Evolutionary conservation across 2,113 vertebrate genomes (phyloP), one percentile per base, ranked within the genome.

Genomic region (Apodemus sylvaticus): DNA sequence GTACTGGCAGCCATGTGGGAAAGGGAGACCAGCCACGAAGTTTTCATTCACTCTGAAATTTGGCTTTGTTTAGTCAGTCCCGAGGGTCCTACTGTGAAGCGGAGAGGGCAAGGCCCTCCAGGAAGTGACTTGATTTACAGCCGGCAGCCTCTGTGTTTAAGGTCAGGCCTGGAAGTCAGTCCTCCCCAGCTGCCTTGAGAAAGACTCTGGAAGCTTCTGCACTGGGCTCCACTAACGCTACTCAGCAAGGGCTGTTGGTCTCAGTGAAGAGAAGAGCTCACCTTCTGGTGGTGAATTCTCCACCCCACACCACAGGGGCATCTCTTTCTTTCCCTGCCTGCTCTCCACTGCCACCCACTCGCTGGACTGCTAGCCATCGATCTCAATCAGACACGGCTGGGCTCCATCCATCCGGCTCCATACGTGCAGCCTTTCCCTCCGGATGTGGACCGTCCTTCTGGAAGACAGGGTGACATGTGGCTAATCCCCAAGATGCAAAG

Each of bases 11-110:
- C 79, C 88, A 39, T 1, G 5, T 89, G 86, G 92, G 74, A 92
- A 95, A 83, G 5, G 39, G 92, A 95, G 42, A 60, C 20, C 81
- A 81, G 86, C 60, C 86, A 51, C 11, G 90, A 60, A 87, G 34
- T 70, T 96, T 96, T 88, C 77, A 93, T 92, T 94, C 87, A 89
- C 90, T 97, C n/a, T 48, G 36, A 93, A 96, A 73, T 92, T 76
- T 86, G 92, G 79, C 71, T 97, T 85, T 93, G 89, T 90, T 81
- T 77, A 48, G 71, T 82, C 19, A 62, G 58, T 95, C 96, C 86
- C 90, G 51, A 86, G 92, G 66, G 88, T 85, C 95, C 85, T 68
- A 4, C 31, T 90, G 76, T 53, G 94, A 82, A 42, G 42, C 20
- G 26, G 76, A 93, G 92, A 94, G 60, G 26, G 26, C 0, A 1